Evolutionary conservation across 2,113 vertebrate genomes (phyloP).

Genomic region (Oenanthe oenanthe): DNA sequence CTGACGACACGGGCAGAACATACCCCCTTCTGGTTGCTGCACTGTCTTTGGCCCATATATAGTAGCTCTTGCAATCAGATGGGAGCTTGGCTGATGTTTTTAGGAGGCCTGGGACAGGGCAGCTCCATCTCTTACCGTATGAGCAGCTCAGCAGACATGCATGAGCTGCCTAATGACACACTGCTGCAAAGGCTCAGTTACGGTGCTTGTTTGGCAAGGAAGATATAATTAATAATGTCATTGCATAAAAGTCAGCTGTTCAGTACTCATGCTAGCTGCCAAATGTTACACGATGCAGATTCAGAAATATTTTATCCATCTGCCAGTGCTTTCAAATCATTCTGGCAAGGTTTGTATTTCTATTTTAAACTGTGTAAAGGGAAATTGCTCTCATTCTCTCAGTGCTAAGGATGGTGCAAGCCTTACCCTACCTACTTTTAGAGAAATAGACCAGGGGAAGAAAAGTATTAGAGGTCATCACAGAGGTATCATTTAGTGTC

Average conservation of each 20-base stretch:
- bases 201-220: slow-evolving; percentile 46
- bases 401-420: slow-evolving; percentile 15
- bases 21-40: not conserved
- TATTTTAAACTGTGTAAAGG: slow-evolving; percentile 65
- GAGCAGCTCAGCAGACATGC: slow-evolving; percentile 24
- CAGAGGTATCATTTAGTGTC: not conserved
- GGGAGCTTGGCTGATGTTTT: slow-evolving; percentile 58
- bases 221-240: slow-evolving; percentile 66
- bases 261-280: slow-evolving; percentile 64
- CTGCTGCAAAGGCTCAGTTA: slow-evolving; percentile 44
- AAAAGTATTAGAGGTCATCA: slow-evolving; percentile 16
- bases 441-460: not conserved
- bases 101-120: not conserved
- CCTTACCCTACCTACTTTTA: slow-evolving; percentile 22
- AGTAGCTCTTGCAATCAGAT: slow-evolving; percentile 28
- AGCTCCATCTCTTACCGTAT: not conserved
- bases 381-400: slow-evolving; percentile 49
- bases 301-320: slow-evolving; percentile 72
- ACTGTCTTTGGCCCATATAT: not conserved
- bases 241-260: slow-evolving; percentile 78
- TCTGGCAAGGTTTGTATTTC: slow-evolving; percentile 58
- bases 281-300: slow-evolving; percentile 55
- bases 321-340: slow-evolving; percentile 70
- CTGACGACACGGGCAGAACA: not conserved
- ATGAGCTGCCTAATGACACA: slow-evolving; percentile 45